Evolutionary conservation across 2,797 vertebrate genomes (phyloP).

Genomic region (Hypotaenidia okinawae): DNA sequence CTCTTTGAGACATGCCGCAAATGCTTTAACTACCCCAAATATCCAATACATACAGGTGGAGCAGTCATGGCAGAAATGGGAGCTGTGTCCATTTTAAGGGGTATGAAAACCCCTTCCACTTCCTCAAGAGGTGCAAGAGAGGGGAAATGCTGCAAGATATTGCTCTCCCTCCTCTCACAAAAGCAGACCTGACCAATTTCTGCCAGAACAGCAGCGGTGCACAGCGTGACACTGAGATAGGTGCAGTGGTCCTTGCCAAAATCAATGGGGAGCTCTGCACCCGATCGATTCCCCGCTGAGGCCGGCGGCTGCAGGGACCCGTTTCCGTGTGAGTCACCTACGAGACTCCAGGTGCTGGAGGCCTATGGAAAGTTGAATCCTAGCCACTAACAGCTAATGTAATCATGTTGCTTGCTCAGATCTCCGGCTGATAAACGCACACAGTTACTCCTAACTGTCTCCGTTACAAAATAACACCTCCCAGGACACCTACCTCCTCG

Average conservation of each 20-base stretch:
- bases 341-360: constrained; percentile 5
- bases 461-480: constrained; percentile 52
- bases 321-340: constrained; percentile 2
- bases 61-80: neutral
- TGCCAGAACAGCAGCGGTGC: accelerated
- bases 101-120: neutral
- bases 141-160: neutral
- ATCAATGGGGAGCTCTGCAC: neutral
- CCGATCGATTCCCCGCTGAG: neutral
- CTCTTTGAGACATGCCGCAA: neutral
- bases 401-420: constrained; percentile 56
- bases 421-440: constrained; percentile 54
- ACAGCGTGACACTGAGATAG: accelerated
- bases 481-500: constrained; percentile 42
- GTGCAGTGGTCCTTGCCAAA: neutral
- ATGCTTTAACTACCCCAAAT: neutral
- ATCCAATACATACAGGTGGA: no score
- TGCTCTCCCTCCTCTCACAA: neutral
- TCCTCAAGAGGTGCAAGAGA: neutral
- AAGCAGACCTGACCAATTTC: neutral
- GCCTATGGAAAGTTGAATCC: constrained; percentile 63
- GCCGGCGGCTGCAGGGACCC: neutral
- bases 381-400: constrained; percentile 56
- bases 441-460: constrained; percentile 61
- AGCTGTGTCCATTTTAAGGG: neutral